Percentiles rank a stretch among this genome's conserved stretches.
Conservation (phyloP, 92 coral and sea anemone genomes). For the Montipora capitata region DNA sequence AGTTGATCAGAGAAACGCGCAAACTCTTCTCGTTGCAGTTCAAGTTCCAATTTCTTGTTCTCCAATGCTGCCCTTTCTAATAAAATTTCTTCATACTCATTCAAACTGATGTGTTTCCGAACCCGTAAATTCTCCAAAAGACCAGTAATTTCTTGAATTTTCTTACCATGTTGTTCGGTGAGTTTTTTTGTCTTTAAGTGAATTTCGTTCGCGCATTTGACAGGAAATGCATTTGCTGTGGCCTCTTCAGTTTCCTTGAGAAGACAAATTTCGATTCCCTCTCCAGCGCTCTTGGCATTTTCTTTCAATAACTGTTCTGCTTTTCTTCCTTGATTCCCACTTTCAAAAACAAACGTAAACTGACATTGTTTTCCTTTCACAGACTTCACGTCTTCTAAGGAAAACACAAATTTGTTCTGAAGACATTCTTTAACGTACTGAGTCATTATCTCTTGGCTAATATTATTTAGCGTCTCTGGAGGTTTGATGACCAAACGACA, state of each 20-base stretch:
- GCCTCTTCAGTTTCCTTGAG: slow-evolving; percentile 3
- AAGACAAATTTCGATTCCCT: slow-evolving; percentile 29
- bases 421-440: slow-evolving; percentile 20
- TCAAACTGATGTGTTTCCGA: slow-evolving; percentile 47
- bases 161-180: slow-evolving; percentile 21
- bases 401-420: neutral
- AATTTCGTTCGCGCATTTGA: slow-evolving; percentile 40
- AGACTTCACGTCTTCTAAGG: neutral
- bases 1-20: neutral
- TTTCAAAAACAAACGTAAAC: slow-evolving; percentile 46
- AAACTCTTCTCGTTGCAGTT: slow-evolving; percentile 41
- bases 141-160: slow-evolving; percentile 20
- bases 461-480: neutral
- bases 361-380: neutral
- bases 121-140: slow-evolving; percentile 15
- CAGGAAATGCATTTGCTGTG: neutral
- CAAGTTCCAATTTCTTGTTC: slow-evolving; percentile 73
- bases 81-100: slow-evolving; percentile 49
- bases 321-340: slow-evolving; percentile 43
- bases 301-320: slow-evolving; percentile 43
- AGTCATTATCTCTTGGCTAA: neutral
- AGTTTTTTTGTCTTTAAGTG: slow-evolving; percentile 1
- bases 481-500: slow-evolving; percentile 21
- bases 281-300: slow-evolving; percentile 1
- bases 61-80: slow-evolving; percentile 62